Conservation (phyloP, 2,113 vertebrate genomes). For the Poeciliopsis prolifica region DNA sequence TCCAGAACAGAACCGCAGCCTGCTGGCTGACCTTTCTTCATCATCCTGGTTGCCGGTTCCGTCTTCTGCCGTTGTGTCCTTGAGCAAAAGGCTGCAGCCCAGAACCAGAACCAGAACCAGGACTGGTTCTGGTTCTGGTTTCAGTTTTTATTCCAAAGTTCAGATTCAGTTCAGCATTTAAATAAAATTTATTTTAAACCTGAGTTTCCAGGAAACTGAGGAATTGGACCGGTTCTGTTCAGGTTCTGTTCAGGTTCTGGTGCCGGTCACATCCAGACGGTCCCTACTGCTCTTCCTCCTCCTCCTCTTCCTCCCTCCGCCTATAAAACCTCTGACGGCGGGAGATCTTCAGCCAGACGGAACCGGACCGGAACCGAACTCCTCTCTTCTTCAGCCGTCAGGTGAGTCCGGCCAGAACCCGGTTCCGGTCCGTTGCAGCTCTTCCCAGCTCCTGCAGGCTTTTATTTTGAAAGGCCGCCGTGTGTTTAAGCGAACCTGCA, state of each 20-base stretch:
- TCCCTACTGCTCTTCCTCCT: constrained; percentile 38
- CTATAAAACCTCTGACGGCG: constrained; percentile 49
- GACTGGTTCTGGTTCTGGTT: too few relatives aligned
- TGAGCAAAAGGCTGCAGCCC: too few relatives aligned
- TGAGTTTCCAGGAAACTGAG: too few relatives aligned
- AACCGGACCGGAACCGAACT: constrained; percentile 3
- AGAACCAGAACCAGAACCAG: too few relatives aligned
- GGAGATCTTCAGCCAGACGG: constrained; percentile 43
- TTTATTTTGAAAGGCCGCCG: constrained; percentile 31
- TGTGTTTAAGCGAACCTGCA: neutral
- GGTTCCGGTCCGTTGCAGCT: neutral
- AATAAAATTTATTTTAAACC: too few relatives aligned
- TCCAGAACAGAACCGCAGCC: neutral
- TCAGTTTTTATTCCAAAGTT: too few relatives aligned
- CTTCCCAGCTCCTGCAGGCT: constrained; percentile 15
- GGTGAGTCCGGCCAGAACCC: constrained; percentile 30
- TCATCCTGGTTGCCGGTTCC: too few relatives aligned
- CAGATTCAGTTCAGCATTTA: too few relatives aligned
- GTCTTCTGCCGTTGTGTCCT: too few relatives aligned
- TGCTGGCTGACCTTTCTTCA: neutral
- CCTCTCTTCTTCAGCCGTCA: constrained; percentile 15
- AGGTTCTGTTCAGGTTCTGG: neutral
- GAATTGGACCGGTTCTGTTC: too few relatives aligned
- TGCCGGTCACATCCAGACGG: constrained; percentile 23
- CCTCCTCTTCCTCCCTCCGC: neutral